Percentiles rank a stretch among this genome's conserved stretches.
Conservation (phyloP, 2,888 invertebrate genomes). For the Globia sparganii region DNA sequence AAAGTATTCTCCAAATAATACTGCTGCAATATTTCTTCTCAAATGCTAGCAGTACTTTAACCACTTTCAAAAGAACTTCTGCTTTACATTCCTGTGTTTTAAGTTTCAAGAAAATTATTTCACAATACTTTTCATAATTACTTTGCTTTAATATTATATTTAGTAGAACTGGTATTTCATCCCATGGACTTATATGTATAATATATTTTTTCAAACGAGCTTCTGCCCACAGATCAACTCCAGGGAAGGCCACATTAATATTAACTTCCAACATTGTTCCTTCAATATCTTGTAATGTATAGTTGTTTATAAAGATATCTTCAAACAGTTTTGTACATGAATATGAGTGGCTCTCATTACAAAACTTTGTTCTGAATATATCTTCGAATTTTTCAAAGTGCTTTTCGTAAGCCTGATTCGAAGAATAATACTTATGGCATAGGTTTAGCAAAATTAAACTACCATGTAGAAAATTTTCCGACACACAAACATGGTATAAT, state of each 20-base stretch:
- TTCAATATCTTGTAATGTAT: slow-evolving; percentile 64
- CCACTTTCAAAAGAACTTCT: slow-evolving; percentile 68
- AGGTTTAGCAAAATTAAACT: slow-evolving; percentile 75
- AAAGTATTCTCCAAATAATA: slow-evolving; percentile 80
- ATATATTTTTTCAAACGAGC: slow-evolving; percentile 70
- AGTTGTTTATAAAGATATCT: slow-evolving; percentile 61
- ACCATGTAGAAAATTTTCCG: slow-evolving; percentile 85
- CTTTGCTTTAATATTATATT: slow-evolving; percentile 69
- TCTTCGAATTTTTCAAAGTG: slow-evolving; percentile 66
- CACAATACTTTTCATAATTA: slow-evolving; percentile 77
- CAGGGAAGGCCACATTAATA: slow-evolving; percentile 71
- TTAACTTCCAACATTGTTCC: slow-evolving; percentile 71
- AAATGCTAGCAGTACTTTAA: slow-evolving; percentile 71
- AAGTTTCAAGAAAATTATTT: slow-evolving; percentile 74
- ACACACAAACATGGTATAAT: slow-evolving; percentile 60
- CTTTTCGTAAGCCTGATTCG: slow-evolving; percentile 40
- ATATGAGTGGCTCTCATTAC: slow-evolving; percentile 74
- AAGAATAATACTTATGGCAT: slow-evolving; percentile 72
- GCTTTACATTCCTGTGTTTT: slow-evolving; percentile 63
- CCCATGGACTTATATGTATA: slow-evolving; percentile 72
- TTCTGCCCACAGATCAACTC: slow-evolving; percentile 79
- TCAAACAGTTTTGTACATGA: slow-evolving; percentile 77
- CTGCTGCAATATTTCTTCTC: slow-evolving; percentile 71
- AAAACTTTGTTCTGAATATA: slow-evolving; percentile 67
- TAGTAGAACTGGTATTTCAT: slow-evolving; percentile 72